Base-by-base conservation (phyloP, 2,113 vertebrate genomes). In the Marmota monax region DNA sequence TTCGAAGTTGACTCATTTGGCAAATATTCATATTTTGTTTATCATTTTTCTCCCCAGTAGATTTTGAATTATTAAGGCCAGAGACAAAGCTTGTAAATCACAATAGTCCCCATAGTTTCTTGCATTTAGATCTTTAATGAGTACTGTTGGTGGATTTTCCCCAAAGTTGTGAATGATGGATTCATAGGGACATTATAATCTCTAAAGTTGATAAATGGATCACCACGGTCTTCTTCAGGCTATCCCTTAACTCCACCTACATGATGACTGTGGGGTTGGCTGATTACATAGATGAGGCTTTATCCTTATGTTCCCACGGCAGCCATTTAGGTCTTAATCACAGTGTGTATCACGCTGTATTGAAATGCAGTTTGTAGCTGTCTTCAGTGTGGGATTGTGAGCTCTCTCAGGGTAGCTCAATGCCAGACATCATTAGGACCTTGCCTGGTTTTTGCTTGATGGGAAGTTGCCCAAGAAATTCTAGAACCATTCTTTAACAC, bases 11-110 rank as follows among this genome's bases (percentile, higher is more conserved):
- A 73, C 16, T 85, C 23, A 25, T 83, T 87, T 91, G 53, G 18
- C 58, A 92, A 87, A 45, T 90, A 84, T 53, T 84, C 32, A 65
- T 63, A 45, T 79, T 95, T 92, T 87, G 53, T 22, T 80, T 83
- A 63, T 76, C 86, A 77, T 45, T 87, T 88, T 77, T 23, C 48
- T 97, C 42, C 34, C 88, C n/a, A 74, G 32, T 73, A 82, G 73
- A 95, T 87, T 86, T 85, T 93, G 25, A 92, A 29, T 51, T 74
- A 12, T 25, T 53, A 34, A 93, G 61, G 14, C 9, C 22, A 84
- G 82, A 82, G 22, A 65, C 18, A 14, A 29, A 70, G 34, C 5
- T 82, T 86, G 34, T 42, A 92, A 61, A 25, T 74, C 69, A 67
- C 63, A 89, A 17, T 34, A 37, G 12, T 77, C n/a, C 39, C 58